Evolutionary conservation across 2,797 vertebrate species (phyloP), one percentile per base, ranked within the genome.

Genomic region (Clarias laeviceps): DNA sequence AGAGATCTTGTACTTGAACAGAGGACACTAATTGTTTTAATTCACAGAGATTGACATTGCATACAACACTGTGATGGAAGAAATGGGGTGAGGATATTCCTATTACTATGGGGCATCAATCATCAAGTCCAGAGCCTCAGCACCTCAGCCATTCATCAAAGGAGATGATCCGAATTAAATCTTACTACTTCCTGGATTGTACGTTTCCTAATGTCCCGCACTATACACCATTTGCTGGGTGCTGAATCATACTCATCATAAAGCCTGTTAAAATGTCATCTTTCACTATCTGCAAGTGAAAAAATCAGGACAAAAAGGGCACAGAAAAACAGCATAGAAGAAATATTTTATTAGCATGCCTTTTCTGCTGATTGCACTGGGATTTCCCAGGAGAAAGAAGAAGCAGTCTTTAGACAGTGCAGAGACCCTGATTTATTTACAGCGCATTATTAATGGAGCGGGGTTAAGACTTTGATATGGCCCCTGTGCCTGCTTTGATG

Each of bases 391-490:
- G 92, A 89, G 90, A 90, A 88, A 89, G 88, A 79, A 90, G 90
- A 87, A 82, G 72, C 89, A 85, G 90, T 80, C 89, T 93, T 90
- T 89, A 86, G 88, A 85, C 88, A 89, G 90, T 90, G 90, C 93
- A 87, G 90, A 93, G 85, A 90, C 87, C 90, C 90, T 91, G 91
- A 92, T 93, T 95, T 95, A 95, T 93, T 94, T 93, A 93, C 92
- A 92, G 87, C 90, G 88, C 89, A 93, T 96, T 94, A 95, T 90
- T 94, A 94, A 95, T 94, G 89, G 70, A 95, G 90, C 86, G 92
- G 88, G 93, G 93, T 92, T 94, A 95, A 94, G 90, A 93, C 92
- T 95, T 94, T 93, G 93, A 96, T 95, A 91, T 82, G 93, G 90
- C 89, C 90, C 69, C 84, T 88, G 81, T 91, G 90, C 88, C 90